phyloP scores from a whole-genome alignment of 2,888 invertebrate species.

The Xestobium rufovillosum region DNA sequence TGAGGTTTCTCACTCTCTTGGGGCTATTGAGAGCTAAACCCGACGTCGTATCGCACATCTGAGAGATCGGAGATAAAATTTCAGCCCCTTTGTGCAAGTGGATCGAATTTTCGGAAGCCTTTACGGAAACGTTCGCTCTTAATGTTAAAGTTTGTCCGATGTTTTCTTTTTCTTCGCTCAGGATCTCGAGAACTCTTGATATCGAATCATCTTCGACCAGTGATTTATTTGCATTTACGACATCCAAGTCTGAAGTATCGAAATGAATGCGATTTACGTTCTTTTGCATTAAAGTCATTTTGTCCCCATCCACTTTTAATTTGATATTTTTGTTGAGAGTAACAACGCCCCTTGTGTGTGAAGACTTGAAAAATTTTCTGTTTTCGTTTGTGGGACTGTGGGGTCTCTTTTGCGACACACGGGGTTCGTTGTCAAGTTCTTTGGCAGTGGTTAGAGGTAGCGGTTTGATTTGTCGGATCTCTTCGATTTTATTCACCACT shows the following conservation, averaged over 20 bases:
- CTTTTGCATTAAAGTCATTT: slow-evolving; percentile 28
- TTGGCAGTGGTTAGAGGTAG: slow-evolving; percentile 3
- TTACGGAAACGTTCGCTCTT: slow-evolving; percentile 27
- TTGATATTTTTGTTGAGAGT: slow-evolving; percentile 40
- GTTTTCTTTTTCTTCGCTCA: slow-evolving; percentile 7
- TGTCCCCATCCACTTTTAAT: slow-evolving; percentile 36
- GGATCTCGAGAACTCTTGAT: slow-evolving; percentile 33
- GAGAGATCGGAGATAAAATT: slow-evolving; percentile 46
- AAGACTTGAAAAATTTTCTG: slow-evolving; percentile 44
- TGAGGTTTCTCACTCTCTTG: slow-evolving; percentile 37
- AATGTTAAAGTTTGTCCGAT: slow-evolving; percentile 25
- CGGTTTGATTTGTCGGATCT: slow-evolving; percentile 6
- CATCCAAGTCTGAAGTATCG: slow-evolving; percentile 36
- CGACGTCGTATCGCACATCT: slow-evolving; percentile 47
- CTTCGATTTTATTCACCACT: slow-evolving; percentile 20
- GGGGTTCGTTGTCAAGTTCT: background rate
- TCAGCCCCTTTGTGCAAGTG: slow-evolving; percentile 22
- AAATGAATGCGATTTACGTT: slow-evolving; percentile 23
- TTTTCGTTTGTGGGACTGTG: slow-evolving; percentile 25
- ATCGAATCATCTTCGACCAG: slow-evolving; percentile 13
- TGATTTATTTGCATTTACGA: slow-evolving; percentile 30
- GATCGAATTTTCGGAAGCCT: slow-evolving; percentile 30
- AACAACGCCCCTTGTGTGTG: slow-evolving; percentile 32
- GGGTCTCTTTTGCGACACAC: background rate
- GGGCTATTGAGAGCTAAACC: slow-evolving; percentile 45